Evolutionary conservation across 2,797 vertebrate species (phyloP), one percentile per base, ranked within the genome.

Genomic region (Saguinus oedipus): DNA sequence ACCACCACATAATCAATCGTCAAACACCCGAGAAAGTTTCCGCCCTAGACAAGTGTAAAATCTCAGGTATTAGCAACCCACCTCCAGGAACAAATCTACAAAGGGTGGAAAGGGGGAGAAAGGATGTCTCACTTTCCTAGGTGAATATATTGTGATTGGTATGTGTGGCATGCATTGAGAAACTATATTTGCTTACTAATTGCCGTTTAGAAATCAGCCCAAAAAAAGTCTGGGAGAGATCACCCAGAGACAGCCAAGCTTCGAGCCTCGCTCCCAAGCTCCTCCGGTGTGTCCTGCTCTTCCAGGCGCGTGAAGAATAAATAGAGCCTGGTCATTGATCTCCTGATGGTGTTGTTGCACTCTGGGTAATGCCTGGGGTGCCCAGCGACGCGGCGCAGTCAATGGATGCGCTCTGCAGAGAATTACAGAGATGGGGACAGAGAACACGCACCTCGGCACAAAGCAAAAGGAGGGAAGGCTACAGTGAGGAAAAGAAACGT

Each of bases 1-100:
- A 97, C 88, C 48, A 96, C 97, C 44, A 96, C 97, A 26, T 78
- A 92, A 98, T 95, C 98, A 72, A 97, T 98, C 88, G 90, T n/a
- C 97, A 97, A 97, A 98, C 91, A 96, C 83, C 93, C 90, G 24
- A 84, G 82, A 94, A 97, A 97, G 88, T 97, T 96, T 70, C 85
- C 36, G 5, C 85, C 82, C 53, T 44, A 9, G 95, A 82, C 39
- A 88, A 98, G 87, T 90, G 93, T 93, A 96, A 97, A 88, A 88
- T 82, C 90, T 93, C 72, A 97, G 85, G 95, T 93, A 95, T 87
- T 57, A 95, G 95, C 64, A 81, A 94, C 27, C 13, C 50, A 79
- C 84, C 70, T 78, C 91, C 96, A 76, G 76, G 90, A 89, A 87
- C 80, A 72, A 81, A 87, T 91, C 59, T 78, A 74, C 30, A 44